Evolutionary conservation across 2,888 invertebrate genomes (phyloP).

Genomic region (Sphaerophoria taeniata): DNA sequence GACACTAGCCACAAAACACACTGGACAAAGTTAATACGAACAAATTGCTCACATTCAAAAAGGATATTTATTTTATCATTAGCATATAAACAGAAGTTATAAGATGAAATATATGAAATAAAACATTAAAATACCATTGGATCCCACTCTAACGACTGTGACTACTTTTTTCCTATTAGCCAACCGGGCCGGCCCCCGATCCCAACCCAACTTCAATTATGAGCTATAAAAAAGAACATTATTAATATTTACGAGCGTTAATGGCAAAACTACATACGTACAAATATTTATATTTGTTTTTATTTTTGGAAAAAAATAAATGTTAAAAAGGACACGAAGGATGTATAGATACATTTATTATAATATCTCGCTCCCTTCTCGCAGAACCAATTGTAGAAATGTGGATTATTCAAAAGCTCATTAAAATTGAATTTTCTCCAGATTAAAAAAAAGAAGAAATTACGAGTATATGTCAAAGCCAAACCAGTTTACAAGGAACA

Average conservation of each 20-base stretch:
- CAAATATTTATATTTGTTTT: slow-evolving; percentile 13
- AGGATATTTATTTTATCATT: slow-evolving; percentile 56
- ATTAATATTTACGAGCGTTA: slow-evolving; percentile 72
- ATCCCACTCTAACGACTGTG: neutral
- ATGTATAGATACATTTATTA: slow-evolving; percentile 5
- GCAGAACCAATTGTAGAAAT: neutral
- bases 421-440: slow-evolving; percentile 57
- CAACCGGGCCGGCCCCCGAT: neutral
- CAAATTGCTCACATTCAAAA: slow-evolving; percentile 57
- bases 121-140: slow-evolving; percentile 58
- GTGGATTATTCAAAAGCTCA: slow-evolving; percentile 56
- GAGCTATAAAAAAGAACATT: slow-evolving; percentile 68
- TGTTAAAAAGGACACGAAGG: neutral
- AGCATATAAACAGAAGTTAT: slow-evolving; percentile 57
- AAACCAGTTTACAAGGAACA: neutral
- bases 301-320: slow-evolving; percentile 1
- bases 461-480: neutral
- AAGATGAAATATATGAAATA: slow-evolving; percentile 35
- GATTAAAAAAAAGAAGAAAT: slow-evolving; percentile 16
- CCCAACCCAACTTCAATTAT: slow-evolving; percentile 62
- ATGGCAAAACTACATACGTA: slow-evolving; percentile 46
- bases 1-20: neutral
- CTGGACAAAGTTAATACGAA: slow-evolving; percentile 47
- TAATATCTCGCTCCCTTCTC: neutral
- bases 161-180: too few species aligned